Conservation (phyloP, 2,113 vertebrate genomes). For the Haliaeetus leucogaster region DNA sequence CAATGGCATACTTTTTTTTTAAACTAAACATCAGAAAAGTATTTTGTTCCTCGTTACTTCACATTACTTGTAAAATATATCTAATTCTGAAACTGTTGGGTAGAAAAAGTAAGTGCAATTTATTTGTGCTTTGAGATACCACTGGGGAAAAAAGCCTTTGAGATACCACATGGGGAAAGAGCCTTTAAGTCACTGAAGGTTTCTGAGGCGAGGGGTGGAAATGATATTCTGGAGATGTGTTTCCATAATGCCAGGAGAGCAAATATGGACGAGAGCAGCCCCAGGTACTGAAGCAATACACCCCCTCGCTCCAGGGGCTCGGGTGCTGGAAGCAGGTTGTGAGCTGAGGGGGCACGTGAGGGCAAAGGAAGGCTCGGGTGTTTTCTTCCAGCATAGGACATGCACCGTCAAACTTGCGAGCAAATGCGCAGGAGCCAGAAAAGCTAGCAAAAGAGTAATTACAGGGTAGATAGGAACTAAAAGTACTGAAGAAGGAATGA, state of each 20-base stretch:
- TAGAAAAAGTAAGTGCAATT: not conserved
- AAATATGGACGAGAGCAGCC: not conserved
- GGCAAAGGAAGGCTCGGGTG: not conserved
- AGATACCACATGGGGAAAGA: not conserved
- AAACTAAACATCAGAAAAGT: not conserved
- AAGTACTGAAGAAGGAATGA: not conserved
- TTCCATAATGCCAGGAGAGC: not conserved
- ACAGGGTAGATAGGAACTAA: not conserved
- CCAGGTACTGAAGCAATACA: not conserved
- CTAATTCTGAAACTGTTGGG: not conserved
- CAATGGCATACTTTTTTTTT: not conserved
- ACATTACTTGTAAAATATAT: not conserved
- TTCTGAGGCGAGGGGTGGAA: not conserved
- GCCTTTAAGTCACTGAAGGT: not conserved
- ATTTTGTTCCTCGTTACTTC: not conserved
- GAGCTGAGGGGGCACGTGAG: not conserved
- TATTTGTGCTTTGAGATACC: not conserved
- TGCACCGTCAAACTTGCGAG: not conserved
- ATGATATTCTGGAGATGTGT: not conserved
- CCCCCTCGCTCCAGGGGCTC: rapidly evolving
- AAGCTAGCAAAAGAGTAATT: not conserved
- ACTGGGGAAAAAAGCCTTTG: not conserved
- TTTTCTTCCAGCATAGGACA: not conserved
- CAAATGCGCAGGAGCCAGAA: not conserved
- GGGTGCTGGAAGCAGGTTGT: not conserved